Evolutionary conservation across 1,140 invertebrate species (phyloP).

Genomic region (Drosophila pseudoananassae): DNA sequence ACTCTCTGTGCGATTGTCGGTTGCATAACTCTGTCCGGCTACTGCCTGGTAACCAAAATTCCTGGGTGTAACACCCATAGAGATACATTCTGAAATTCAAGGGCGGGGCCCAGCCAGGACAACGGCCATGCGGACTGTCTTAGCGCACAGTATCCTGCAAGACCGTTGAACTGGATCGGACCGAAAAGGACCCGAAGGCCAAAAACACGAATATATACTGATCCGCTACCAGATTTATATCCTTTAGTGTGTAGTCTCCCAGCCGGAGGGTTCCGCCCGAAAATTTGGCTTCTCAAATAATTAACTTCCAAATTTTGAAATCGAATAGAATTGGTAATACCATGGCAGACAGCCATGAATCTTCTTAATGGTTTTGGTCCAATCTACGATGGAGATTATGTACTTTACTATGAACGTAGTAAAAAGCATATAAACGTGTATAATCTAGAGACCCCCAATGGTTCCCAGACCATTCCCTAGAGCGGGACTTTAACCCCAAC

Average conservation of each 20-base stretch:
- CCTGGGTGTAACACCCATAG: neutral
- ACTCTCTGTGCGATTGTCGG: slow-evolving; percentile 73
- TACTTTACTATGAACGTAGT: slow-evolving; percentile 84
- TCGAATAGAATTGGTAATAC: slow-evolving; percentile 41
- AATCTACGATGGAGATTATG: slow-evolving; percentile 84
- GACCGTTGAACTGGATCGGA: slow-evolving; percentile 61
- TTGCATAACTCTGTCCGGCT: slow-evolving; percentile 82
- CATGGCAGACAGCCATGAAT: slow-evolving; percentile 79
- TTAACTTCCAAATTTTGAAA: slow-evolving; percentile 11
- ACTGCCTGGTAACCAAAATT: slow-evolving; percentile 63
- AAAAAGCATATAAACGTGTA: slow-evolving; percentile 67
- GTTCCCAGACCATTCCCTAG: slow-evolving; percentile 30
- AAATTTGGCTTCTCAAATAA: neutral
- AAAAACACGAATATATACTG: neutral
- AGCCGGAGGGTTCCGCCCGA: slow-evolving; percentile 41
- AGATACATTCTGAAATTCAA: neutral
- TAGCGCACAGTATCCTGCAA: slow-evolving; percentile 59
- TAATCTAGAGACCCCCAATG: slow-evolving; percentile 27
- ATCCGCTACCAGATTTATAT: slow-evolving; percentile 3
- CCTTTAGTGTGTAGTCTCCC: slow-evolving; percentile 42
- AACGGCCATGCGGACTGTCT: slow-evolving; percentile 66
- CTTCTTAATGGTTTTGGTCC: slow-evolving; percentile 84
- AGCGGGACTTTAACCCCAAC: slow-evolving; percentile 31
- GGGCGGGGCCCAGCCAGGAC: slow-evolving; percentile 56
- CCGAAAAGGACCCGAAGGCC: slow-evolving; percentile 20